Evolutionary conservation across 2,888 invertebrate species (phyloP), one percentile per base, ranked within the genome.

Genomic region (Cistogaster globosa): DNA sequence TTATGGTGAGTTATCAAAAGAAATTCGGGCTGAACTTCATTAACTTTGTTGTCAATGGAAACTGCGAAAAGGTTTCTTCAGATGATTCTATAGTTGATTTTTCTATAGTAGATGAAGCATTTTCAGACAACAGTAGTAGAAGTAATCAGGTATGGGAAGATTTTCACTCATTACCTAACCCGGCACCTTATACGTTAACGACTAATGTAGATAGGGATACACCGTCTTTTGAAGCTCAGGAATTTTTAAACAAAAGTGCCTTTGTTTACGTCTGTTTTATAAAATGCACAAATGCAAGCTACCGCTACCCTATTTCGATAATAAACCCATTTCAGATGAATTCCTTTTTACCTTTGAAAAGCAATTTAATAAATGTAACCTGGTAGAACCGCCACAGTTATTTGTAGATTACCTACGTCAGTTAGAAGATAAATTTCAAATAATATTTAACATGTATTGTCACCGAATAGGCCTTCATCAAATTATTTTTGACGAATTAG

Each of bases 281-380:
- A 32, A 58, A 38, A 12, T 53, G 6, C 74, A 83, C 26, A 82
- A 53, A 18, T 78, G 83, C 18, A 32, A 42, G 11, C 45, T 22
- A 14, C 68, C 74, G 0, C 18, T 78, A 14, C 74, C 78, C 1
- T 12, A 74, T 36, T 78, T 83, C 11, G 51, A 45, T 74, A 45
- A 53, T 16, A 71, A 77, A 42, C 32, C 57, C 2, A 26, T 26
- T 26, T 26, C 26, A 26, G 4, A n/a, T n/a, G 79, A 69, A 36
- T 83, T 78, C 36, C 20, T 68, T 45, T 83, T 77, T 16, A 53
- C 60, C 0, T 51, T 51, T 7, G 77, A 83, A 72, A 78, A 67
- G n/a, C 77, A 83, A 22, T 67, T 57, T 32, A 63, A 58, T 9
- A 79, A 72, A 32, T 75, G 77, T 16, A 26, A 53, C 9, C 32